Percentiles rank a stretch among this genome's conserved stretches.
Conservation (phyloP, 2,888 invertebrate species). For the Phaonia tiefii region DNA sequence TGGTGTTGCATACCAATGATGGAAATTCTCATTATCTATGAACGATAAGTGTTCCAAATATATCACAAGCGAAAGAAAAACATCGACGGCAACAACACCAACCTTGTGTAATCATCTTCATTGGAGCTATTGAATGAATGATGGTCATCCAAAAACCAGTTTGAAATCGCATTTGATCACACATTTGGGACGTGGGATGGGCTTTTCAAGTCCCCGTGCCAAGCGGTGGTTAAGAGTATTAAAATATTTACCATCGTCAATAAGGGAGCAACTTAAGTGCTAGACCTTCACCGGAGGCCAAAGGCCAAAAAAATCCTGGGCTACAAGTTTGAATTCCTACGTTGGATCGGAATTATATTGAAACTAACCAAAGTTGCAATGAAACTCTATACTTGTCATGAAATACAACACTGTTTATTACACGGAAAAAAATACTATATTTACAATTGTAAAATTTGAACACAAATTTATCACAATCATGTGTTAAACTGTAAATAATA, state of each 20-base stretch:
- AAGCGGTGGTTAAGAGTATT: constrained; percentile 14
- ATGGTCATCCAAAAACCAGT: neutral
- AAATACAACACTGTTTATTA: too few relatives aligned
- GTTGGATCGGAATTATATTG: too few relatives aligned
- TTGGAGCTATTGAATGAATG: neutral
- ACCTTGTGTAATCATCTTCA: neutral
- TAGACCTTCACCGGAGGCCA: neutral
- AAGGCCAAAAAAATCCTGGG: too few relatives aligned
- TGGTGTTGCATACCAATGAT: constrained; percentile 28
- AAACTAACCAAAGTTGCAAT: too few relatives aligned
- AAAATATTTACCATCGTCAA: constrained; percentile 15
- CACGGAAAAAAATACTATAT: too few relatives aligned
- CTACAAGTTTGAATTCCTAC: too few relatives aligned
- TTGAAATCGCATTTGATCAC: neutral
- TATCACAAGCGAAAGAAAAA: neutral
- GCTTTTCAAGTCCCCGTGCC: neutral
- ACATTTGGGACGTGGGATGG: too few relatives aligned
- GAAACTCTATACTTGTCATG: too few relatives aligned
- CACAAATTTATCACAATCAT: too few relatives aligned
- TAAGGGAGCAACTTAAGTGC: neutral
- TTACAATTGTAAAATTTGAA: too few relatives aligned
- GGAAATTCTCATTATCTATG: constrained; percentile 57
- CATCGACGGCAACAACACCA: neutral
- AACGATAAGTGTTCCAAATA: constrained; percentile 43
- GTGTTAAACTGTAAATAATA: too few relatives aligned